Evolutionary conservation across 2,797 vertebrate genomes (phyloP).

Genomic region (Margarornis squamiger): DNA sequence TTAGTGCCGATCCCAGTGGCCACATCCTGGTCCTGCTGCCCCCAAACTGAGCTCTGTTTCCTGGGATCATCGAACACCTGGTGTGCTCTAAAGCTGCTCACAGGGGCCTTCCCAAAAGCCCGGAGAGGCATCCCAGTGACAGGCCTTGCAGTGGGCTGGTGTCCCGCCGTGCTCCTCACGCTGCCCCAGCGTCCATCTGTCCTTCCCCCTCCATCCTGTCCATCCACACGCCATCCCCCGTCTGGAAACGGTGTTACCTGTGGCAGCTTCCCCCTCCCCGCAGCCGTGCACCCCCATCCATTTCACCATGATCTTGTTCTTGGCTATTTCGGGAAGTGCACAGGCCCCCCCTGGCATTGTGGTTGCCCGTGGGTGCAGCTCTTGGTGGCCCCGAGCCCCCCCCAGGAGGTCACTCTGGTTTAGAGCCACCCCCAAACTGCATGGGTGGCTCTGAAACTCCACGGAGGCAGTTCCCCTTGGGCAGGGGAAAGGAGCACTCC

Average conservation of each 20-base stretch:
- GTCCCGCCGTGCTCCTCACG: neutral
- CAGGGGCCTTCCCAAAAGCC: neutral
- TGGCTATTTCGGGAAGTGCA: neutral
- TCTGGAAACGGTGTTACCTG: neutral
- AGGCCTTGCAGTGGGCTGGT: constrained; percentile 42
- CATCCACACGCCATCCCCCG: neutral
- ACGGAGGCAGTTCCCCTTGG: neutral
- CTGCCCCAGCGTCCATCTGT: neutral
- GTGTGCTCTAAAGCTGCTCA: rapidly evolving
- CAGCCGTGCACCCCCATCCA: constrained; percentile 32
- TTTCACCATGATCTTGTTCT: constrained; percentile 64
- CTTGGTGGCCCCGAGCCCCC: neutral
- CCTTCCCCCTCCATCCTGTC: constrained; percentile 10
- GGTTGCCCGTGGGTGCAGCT: neutral
- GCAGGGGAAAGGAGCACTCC: neutral
- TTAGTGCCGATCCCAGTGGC: neutral
- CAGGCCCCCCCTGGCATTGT: neutral
- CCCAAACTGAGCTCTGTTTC: rapidly evolving
- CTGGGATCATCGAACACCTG: rapidly evolving
- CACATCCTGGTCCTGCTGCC: neutral
- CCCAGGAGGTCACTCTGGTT: neutral
- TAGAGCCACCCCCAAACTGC: neutral
- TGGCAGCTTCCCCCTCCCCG: neutral
- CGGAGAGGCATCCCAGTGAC: neutral
- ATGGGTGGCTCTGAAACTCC: neutral